Conservation (phyloP, 2,113 vertebrate genomes). For the Chionomys nivalis region DNA sequence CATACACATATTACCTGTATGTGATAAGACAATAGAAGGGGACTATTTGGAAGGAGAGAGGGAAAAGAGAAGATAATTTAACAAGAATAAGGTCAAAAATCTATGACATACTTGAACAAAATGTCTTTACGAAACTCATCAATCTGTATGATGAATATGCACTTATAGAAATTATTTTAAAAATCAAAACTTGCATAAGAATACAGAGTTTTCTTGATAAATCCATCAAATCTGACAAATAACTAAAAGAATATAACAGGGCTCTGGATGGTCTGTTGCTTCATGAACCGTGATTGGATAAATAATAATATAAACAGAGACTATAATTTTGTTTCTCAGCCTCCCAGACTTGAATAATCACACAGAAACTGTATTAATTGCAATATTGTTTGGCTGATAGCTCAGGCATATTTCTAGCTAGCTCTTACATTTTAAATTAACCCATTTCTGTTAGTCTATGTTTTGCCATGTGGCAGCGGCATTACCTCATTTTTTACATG, state of each 20-base stretch:
- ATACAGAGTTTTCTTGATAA: background rate
- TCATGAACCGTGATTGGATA: background rate
- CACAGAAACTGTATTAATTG: no score
- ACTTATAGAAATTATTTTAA: background rate
- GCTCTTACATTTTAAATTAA: no score
- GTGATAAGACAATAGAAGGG: background rate
- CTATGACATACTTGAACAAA: background rate
- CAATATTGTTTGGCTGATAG: no score
- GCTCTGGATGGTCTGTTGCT: background rate
- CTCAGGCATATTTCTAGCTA: no score
- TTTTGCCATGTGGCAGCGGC: no score
- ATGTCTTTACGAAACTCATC: background rate
- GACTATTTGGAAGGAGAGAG: background rate
- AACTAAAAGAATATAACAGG: conserved; percentile 2
- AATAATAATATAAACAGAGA: background rate
- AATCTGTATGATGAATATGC: background rate
- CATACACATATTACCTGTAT: background rate
- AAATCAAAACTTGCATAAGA: background rate
- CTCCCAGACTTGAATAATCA: no score
- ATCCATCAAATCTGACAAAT: background rate
- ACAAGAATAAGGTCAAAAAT: background rate
- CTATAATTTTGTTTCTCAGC: no score
- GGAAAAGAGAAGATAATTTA: background rate
- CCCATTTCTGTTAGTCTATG: no score
- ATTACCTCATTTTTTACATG: no score